Evolutionary conservation across 2,888 invertebrate species (phyloP).

Genomic region (Pollenia angustigena): DNA sequence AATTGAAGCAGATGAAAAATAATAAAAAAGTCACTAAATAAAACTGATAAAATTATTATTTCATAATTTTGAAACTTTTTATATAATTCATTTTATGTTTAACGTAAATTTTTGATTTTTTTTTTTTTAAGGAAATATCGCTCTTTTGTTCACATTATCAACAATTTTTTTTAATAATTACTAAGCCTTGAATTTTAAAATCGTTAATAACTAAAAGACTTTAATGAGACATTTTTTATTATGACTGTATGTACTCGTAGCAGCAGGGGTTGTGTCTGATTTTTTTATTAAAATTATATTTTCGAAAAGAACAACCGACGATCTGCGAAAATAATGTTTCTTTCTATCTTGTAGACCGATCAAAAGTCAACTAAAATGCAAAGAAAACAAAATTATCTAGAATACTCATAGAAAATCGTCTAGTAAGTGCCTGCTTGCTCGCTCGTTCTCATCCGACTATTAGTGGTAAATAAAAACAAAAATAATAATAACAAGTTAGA

Average conservation of each 20-base stretch:
- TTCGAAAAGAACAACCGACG: not conserved
- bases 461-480: conserved; percentile 45
- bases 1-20: not conserved
- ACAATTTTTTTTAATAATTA: not conserved
- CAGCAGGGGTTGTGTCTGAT: conserved; percentile 2
- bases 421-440: not conserved
- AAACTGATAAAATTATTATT: conserved; percentile 13
- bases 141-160: conserved; percentile 22
- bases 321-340: conserved; percentile 34
- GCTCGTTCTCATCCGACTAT: conserved; percentile 16
- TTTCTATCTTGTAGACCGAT: conserved; percentile 59
- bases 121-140: not conserved
- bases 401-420: conserved; percentile 57
- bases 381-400: conserved; percentile 35
- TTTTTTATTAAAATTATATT: conserved; percentile 3
- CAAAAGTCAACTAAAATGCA: conserved; percentile 53
- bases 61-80: conserved; percentile 30
- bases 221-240: conserved; percentile 6
- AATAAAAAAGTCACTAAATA: not conserved
- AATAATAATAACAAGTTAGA: no score
- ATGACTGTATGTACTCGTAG: not conserved
- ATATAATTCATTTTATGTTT: conserved; percentile 3
- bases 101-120: not conserved
- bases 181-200: conserved; percentile 33
- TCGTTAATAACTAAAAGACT: conserved; percentile 24